phyloP scores from a whole-genome alignment of 2,113 vertebrate genomes.

The Ardeotis arabs region DNA sequence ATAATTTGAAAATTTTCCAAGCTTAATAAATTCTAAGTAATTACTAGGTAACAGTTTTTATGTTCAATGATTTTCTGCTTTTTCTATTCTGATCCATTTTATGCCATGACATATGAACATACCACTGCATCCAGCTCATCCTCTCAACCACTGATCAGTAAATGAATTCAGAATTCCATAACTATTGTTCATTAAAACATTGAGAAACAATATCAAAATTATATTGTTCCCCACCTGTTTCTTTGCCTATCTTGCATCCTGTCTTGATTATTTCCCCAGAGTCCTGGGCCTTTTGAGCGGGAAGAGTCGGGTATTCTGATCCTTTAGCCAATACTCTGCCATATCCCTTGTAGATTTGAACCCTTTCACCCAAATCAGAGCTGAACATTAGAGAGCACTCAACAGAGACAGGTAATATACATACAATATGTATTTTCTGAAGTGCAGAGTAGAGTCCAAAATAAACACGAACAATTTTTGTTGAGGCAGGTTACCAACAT shows the following conservation, averaged over 20 bases:
- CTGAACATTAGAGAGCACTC: not conserved
- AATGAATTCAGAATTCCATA: not conserved
- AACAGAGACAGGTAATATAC: not conserved
- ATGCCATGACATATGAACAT: fast-evolving
- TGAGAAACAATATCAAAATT: not conserved
- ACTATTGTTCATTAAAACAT: not conserved
- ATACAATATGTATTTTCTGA: not conserved
- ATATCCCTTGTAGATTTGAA: not conserved
- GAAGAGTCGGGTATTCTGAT: not conserved
- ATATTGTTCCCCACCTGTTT: not conserved
- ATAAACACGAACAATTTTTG: not conserved
- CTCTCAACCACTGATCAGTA: not conserved
- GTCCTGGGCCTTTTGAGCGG: not conserved
- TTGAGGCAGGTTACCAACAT: not conserved
- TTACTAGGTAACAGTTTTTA: not conserved
- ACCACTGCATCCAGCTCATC: not conserved
- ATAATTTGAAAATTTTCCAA: not conserved
- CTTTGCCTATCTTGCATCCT: not conserved
- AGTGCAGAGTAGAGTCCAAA: not conserved
- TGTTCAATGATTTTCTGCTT: not conserved
- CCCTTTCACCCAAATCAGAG: not conserved
- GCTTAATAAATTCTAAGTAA: not conserved
- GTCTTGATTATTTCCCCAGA: not conserved
- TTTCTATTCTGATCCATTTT: not conserved
- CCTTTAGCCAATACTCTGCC: not conserved